These are phyloP conservation scores for Cheilosia impressa DNA, from an alignment of 2,888 invertebrate genomes.

Conservation along the genomic window DNA sequence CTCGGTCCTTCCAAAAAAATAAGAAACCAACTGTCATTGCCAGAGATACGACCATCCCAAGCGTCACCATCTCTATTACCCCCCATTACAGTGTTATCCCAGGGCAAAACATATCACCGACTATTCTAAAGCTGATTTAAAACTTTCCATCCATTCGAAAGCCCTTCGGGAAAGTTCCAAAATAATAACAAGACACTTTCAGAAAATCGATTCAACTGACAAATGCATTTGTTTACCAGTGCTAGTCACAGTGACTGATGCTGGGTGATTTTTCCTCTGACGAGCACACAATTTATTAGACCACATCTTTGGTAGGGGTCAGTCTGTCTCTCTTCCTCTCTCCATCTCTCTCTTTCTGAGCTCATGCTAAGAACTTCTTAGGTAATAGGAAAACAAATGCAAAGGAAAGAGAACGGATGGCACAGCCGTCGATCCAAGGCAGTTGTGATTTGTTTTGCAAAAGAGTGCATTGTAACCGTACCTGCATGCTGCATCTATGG, in stretches of 20 bases:
- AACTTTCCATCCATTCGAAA: slow-evolving; percentile 38
- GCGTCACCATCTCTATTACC: background rate
- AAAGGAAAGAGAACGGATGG: slow-evolving; percentile 13
- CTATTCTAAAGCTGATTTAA: slow-evolving; percentile 35
- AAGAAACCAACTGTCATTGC: background rate
- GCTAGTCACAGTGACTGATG: slow-evolving; percentile 63
- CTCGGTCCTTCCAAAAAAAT: background rate
- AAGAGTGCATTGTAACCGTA: slow-evolving; percentile 30
- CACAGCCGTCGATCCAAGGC: slow-evolving; percentile 25
- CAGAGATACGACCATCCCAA: background rate
- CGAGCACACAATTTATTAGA: slow-evolving; percentile 68
- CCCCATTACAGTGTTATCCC: background rate
- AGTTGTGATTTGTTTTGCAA: slow-evolving; percentile 60
- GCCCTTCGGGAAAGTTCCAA: slow-evolving; percentile 16
- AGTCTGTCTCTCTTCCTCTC: background rate
- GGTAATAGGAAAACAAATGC: slow-evolving; percentile 31
- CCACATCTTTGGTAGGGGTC: slow-evolving; percentile 57
- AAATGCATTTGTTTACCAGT: slow-evolving; percentile 68
- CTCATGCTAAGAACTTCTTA: slow-evolving; percentile 45
- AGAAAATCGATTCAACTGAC: slow-evolving; percentile 60
- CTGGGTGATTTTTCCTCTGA: slow-evolving; percentile 59
- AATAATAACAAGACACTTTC: slow-evolving; percentile 27
- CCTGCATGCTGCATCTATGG: background rate
- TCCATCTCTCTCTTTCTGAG: slow-evolving; percentile 26
- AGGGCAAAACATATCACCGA: slow-evolving; percentile 3